Percentiles rank a stretch among this genome's conserved stretches.
phyloP scores from a whole-genome alignment of 2,797 vertebrate genomes.

The Onychomys torridus region DNA sequence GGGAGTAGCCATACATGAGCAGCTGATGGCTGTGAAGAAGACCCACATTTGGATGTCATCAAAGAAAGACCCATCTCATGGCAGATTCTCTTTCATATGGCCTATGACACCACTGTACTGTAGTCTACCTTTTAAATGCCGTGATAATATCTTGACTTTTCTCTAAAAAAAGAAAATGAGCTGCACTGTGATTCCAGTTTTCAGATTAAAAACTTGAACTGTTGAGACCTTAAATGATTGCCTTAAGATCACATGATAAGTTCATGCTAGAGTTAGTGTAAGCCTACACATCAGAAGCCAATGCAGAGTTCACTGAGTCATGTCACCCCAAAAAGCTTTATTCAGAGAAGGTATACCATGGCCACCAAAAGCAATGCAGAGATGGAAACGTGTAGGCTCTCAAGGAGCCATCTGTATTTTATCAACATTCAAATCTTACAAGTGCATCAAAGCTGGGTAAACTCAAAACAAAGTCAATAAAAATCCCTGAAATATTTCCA shows the following conservation, averaged over 20 bases:
- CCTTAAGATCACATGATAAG: neutral
- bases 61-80: neutral
- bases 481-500: conserved; percentile 1
- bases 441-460: neutral
- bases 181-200: neutral
- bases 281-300: neutral
- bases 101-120: neutral
- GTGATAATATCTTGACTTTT: neutral
- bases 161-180: neutral
- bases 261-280: neutral
- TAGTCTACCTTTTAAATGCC: neutral
- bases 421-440: neutral
- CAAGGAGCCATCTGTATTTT: neutral
- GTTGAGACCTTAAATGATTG: neutral
- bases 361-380: neutral
- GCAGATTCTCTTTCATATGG: neutral
- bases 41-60: too few species aligned
- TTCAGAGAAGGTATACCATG: neutral
- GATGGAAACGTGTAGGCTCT: too few species aligned
- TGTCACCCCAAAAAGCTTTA: neutral
- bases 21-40: neutral
- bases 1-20: accelerated
- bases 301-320: neutral
- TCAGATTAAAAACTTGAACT: conserved; percentile 4
- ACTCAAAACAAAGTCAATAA: neutral